These are phyloP conservation scores for Micrasema minimum DNA, from an alignment of 1,140 invertebrate species.

Conservation along the genomic window DNA sequence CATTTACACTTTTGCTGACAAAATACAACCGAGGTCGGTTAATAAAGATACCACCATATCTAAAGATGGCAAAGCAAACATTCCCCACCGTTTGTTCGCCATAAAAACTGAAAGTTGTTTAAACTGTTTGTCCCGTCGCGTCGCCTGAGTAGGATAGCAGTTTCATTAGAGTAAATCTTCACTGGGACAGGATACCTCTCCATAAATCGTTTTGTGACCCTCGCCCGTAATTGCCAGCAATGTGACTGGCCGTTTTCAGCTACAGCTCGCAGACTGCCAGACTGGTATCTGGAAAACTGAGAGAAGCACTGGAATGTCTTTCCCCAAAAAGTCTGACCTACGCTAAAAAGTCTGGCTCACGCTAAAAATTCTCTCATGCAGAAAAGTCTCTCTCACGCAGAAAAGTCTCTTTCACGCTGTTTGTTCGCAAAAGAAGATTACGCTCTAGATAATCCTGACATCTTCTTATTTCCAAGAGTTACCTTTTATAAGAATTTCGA, in stretches of 20 bases:
- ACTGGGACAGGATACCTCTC: conserved; percentile 32
- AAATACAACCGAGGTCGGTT: too few species aligned
- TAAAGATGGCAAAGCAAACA: too few species aligned
- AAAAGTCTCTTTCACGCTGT: too few species aligned
- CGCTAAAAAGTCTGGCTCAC: too few species aligned
- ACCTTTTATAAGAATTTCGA: too few species aligned
- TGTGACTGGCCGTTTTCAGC: conserved; percentile 41
- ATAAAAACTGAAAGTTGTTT: conserved; percentile 30
- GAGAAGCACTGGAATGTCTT: background rate
- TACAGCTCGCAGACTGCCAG: background rate
- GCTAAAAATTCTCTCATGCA: too few species aligned
- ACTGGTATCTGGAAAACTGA: background rate
- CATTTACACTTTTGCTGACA: too few species aligned
- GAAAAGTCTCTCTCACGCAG: too few species aligned
- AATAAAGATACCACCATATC: too few species aligned
- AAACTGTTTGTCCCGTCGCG: background rate
- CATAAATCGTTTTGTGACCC: conserved; percentile 47
- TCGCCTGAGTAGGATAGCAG: conserved; percentile 19
- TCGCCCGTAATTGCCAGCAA: conserved; percentile 49
- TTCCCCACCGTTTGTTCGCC: conserved; percentile 18
- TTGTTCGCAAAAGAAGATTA: conserved; percentile 16
- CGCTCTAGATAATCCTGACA: too few species aligned
- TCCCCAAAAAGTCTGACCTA: too few species aligned
- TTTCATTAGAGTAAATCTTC: conserved; percentile 46
- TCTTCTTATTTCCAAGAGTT: too few species aligned